A percentile compares a stretch with the other conserved stretches of the same genome.
Evolutionary conservation across 2,113 vertebrate genomes (phyloP).

Genomic region (Mungos mungo): DNA sequence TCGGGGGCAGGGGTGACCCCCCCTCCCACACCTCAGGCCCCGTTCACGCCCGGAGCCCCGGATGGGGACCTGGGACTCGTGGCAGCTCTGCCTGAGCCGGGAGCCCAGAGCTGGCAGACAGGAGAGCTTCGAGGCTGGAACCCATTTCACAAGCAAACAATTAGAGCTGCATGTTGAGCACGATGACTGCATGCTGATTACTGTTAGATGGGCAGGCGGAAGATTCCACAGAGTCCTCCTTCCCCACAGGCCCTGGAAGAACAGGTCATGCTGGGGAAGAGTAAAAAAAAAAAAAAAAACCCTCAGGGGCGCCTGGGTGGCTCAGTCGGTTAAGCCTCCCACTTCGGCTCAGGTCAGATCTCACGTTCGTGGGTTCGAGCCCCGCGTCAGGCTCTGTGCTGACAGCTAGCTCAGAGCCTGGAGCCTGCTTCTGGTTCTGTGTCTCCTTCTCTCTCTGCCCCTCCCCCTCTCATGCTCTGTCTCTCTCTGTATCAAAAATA

Average conservation of each 20-base stretch:
- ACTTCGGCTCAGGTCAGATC: too few relatives aligned
- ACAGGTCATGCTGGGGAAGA: not conserved
- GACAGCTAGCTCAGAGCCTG: too few relatives aligned
- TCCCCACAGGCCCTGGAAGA: not conserved
- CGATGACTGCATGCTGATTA: not conserved
- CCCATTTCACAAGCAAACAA: not conserved
- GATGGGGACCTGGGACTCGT: fast-evolving
- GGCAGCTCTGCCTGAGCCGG: not conserved
- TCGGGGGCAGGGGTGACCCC: not conserved
- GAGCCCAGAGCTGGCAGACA: not conserved
- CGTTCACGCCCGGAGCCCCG: not conserved
- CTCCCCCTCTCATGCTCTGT: too few relatives aligned
- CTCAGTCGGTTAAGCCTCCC: too few relatives aligned
- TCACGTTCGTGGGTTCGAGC: too few relatives aligned
- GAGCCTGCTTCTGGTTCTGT: too few relatives aligned
- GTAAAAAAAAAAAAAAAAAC: not conserved
- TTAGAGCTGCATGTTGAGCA: fast-evolving
- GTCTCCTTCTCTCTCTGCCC: too few relatives aligned
- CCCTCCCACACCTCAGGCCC: not conserved
- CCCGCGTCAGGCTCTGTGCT: too few relatives aligned
- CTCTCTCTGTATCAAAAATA: too few relatives aligned
- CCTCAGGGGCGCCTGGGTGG: too few relatives aligned
- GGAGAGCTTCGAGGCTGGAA: fast-evolving
- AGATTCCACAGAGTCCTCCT: constrained; percentile 15
- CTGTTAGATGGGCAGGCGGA: not conserved